phyloP scores from a whole-genome alignment of 53 echinoderm and acorn worm species.

The Paracentrotus lividus region DNA sequence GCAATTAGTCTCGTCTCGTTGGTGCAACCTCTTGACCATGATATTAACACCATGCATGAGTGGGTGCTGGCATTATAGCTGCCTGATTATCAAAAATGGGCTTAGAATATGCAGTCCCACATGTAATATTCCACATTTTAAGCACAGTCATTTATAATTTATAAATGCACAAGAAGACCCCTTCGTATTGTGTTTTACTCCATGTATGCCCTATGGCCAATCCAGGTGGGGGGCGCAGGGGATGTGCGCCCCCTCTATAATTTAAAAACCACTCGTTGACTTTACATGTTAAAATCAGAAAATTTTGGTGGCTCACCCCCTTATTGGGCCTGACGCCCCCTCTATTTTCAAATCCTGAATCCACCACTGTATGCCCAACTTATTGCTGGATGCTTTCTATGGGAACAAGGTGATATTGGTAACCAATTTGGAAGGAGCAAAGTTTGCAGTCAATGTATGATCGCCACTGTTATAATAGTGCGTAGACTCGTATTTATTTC shows the following conservation, averaged over 20 bases:
- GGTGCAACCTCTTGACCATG: constrained; percentile 50
- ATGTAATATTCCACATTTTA: not conserved
- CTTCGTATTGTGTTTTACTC: not conserved
- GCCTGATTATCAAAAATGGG: not conserved
- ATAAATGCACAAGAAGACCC: not conserved
- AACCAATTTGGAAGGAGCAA: not conserved
- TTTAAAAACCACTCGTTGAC: too few species aligned
- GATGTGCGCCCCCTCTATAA: too few species aligned
- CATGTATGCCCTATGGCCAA: too few species aligned
- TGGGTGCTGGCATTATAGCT: not conserved
- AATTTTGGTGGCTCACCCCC: too few species aligned
- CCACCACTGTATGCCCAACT: too few species aligned
- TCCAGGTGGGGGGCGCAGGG: too few species aligned
- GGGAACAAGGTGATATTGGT: too few species aligned
- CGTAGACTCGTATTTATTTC: not conserved
- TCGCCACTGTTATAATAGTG: too few species aligned
- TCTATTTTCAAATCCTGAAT: too few species aligned
- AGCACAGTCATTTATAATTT: constrained; percentile 18
- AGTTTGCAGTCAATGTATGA: not conserved
- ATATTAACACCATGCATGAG: constrained; percentile 45
- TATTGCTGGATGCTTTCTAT: too few species aligned
- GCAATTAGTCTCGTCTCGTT: constrained; percentile 13
- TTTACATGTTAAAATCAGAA: too few species aligned
- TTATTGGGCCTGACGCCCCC: too few species aligned
- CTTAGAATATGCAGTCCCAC: not conserved